phyloP scores from a whole-genome alignment of 64 coral and sea anemone species.

The Montipora foliosa region DNA sequence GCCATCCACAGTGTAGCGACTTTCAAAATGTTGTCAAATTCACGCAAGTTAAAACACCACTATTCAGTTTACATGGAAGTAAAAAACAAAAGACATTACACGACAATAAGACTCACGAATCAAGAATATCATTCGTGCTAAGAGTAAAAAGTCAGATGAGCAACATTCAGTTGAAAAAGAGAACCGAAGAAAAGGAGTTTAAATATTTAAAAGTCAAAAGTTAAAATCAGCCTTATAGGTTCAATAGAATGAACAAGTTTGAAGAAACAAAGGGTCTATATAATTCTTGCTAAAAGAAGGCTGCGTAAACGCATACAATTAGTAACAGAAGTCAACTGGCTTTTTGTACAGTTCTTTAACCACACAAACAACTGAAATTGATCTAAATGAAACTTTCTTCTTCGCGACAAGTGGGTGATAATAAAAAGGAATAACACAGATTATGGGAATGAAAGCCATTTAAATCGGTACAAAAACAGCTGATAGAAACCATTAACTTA shows the following conservation, averaged over 20 bases:
- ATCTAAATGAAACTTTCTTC: conserved; percentile 3
- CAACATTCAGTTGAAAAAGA: background rate
- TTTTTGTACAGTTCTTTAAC: too few relatives aligned
- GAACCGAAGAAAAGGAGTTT: background rate
- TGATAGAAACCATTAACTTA: conserved; percentile 33
- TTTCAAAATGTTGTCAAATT: background rate
- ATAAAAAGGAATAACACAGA: conserved; percentile 28
- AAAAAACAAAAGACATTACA: background rate
- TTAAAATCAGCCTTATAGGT: too few relatives aligned
- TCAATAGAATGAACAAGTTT: too few relatives aligned
- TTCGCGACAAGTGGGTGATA: background rate
- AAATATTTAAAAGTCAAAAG: too few relatives aligned
- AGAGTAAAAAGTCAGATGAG: too few relatives aligned
- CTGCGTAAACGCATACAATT: too few relatives aligned
- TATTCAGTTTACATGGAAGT: background rate
- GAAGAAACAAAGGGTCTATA: too few relatives aligned
- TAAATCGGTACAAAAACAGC: background rate
- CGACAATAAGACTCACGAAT: background rate
- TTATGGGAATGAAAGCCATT: background rate
- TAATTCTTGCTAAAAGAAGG: too few relatives aligned
- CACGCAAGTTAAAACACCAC: background rate
- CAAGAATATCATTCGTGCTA: background rate
- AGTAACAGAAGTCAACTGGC: too few relatives aligned
- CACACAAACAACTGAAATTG: background rate
- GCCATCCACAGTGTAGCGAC: too few relatives aligned